phyloP scores from a whole-genome alignment of 2,113 vertebrate genomes.

The Lepus timidus region DNA sequence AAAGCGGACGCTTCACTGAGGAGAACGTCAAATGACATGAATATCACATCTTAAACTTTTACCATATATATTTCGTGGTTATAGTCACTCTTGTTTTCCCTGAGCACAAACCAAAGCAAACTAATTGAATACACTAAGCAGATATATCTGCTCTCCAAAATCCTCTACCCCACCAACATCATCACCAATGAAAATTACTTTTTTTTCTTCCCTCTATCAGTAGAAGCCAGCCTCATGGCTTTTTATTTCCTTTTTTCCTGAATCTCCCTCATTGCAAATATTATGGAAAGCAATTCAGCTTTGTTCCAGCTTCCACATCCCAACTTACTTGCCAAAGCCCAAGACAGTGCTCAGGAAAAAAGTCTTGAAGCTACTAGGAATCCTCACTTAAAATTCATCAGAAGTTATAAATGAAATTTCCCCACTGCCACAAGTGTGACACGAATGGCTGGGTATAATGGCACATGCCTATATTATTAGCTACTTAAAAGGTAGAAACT shows the following conservation, averaged over 20 bases:
- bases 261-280: neutral
- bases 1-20: neutral
- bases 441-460: neutral
- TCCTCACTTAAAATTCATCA: constrained; percentile 47
- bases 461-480: neutral
- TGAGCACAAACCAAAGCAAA: neutral
- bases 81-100: neutral
- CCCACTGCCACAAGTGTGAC: neutral
- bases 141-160: neutral
- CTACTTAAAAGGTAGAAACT: constrained; percentile 28
- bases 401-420: constrained; percentile 27
- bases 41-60: neutral
- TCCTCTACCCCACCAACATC: neutral
- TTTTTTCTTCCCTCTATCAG: neutral
- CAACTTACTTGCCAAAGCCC: constrained; percentile 15
- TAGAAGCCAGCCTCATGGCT: neutral
- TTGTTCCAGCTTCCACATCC: neutral
- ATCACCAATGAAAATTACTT: neutral
- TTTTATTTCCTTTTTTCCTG: neutral
- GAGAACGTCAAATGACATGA: neutral
- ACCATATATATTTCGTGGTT: neutral
- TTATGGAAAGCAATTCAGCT: neutral
- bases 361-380: neutral
- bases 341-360: neutral
- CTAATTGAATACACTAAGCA: neutral